Evolutionary conservation across 2,113 vertebrate genomes (phyloP), one percentile per base, ranked within the genome.

Genomic region (Limanda limanda): DNA sequence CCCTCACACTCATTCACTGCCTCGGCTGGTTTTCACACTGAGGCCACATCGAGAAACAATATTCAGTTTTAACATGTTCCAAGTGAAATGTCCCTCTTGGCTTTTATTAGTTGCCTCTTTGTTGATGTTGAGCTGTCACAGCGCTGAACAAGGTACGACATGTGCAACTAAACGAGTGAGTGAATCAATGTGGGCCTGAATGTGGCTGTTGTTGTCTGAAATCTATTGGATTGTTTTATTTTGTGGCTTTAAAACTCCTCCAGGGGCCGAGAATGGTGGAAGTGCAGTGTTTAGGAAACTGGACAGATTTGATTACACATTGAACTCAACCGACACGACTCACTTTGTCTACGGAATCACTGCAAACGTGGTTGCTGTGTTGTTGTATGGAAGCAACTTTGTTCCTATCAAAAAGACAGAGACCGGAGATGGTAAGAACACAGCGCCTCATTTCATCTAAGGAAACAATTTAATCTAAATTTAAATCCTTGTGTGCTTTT

Each of bases 371-470:
- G 21, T 92, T 66, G 93, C 96, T 7, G 88, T 96, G 17, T 18
- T 97, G 59, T 83, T 98, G 0, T 97, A 94, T 79, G 96, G 96
- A n/a, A 97, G 95, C 89, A 97, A 95, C 54, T 95, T 95, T 76
- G 96, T 97, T 25, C 96, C 97, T 9, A 88, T 98, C 21, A 98
- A 98, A 89, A 95, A 93, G 71, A 94, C 95, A 71, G 94, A 97
- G 58, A 95, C 94, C 37, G 96, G 96, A 0, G 96, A 98, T 79
- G 96, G 97, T 97, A 91, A 51, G 31, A 7, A 31, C 31, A 7
- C 31, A 8, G 47, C 47, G 18, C 40, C 40, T 42, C 40, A 12
- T 11, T 42, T 3, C 40, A 42, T 42, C 40, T 42, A 13, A 42
- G 10, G 11, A 42, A 42, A 42, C 3, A 3, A 42, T 42, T 3